Evolutionary conservation across 2,113 vertebrate genomes (phyloP).

Genomic region (Anguilla rostrata): DNA sequence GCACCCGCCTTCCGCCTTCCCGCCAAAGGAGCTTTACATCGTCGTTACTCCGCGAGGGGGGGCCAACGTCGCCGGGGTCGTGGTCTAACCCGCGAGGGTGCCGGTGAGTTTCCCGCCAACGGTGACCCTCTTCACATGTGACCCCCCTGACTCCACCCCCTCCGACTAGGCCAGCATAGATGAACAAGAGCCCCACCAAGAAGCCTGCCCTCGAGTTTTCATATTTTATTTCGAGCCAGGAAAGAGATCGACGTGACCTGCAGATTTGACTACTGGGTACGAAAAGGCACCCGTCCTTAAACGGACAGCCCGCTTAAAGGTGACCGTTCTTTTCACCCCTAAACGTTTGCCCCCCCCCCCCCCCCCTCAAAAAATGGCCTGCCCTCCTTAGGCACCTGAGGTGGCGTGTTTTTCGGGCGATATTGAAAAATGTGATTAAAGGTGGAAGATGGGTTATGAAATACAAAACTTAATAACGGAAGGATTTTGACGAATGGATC

Average conservation of each 20-base stretch:
- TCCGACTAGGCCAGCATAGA: background rate
- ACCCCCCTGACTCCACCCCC: background rate
- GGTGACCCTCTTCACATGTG: slow-evolving; percentile 10
- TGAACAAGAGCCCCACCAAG: background rate
- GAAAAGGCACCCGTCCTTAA: background rate
- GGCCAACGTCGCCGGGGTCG: background rate
- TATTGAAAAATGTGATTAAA: slow-evolving; percentile 75
- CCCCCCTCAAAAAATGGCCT: slow-evolving; percentile 65
- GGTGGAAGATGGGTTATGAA: slow-evolving; percentile 70
- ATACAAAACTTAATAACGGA: slow-evolving; percentile 74
- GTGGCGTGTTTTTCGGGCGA: slow-evolving; percentile 69
- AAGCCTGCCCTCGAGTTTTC: background rate
- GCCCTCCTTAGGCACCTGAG: slow-evolving; percentile 55
- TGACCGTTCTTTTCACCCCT: background rate
- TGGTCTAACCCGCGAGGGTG: background rate
- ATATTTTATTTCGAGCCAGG: background rate
- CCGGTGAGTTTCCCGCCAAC: background rate
- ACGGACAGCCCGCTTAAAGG: background rate
- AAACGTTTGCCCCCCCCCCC: slow-evolving; percentile 27
- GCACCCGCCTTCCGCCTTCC: slow-evolving; percentile 32
- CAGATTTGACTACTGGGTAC: background rate
- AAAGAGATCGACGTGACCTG: too few species aligned
- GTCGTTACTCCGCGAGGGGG: background rate
- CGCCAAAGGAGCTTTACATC: background rate
- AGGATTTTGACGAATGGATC: slow-evolving; percentile 75